Evolutionary conservation across 2,113 vertebrate genomes (phyloP), one percentile per base, ranked within the genome.

Genomic region (Nothobranchius furzeri): DNA sequence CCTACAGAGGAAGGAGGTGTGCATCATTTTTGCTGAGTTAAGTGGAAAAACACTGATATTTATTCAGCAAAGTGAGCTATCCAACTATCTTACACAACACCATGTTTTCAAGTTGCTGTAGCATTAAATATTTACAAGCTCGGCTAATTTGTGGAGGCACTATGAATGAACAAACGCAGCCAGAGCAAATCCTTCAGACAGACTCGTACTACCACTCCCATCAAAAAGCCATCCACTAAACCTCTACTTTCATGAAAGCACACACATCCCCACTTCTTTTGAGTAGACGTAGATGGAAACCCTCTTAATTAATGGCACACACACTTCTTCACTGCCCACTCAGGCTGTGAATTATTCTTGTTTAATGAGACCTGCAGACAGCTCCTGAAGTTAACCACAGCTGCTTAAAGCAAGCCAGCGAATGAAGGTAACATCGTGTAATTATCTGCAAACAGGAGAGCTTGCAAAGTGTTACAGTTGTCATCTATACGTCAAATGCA

Each of bases 61-160:
- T 13, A 25, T 40, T 40, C 24, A 62, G 37, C 54, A 51, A 48
- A 47, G 9, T 4, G 15, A 58, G 49, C 25, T 12, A 9, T 12
- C 30, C 24, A 48, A 61, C 9, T 40, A 7, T 42, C 12, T 12
- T 49, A 60, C 45, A 60, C 45, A 4, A 12, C 58, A 5, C 0
- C 13, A 17, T 35, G 55, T 64, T 68, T 68, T 60, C 54, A 64
- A 20, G 60, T 45, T 54, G 54, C 45, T 62, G 56, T 60, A 55
- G 70, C 59, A 62, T 76, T 46, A 81, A 79, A 79, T 73, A 81
- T 76, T 73, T 52, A 81, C 64, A 81, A 45, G 46, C 69, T 59
- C 48, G 4, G 55, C 64, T 78, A 81, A 81, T 81, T 85, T 73
- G 61, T 57, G 30, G 57, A 66, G 48, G 60, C 15, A 60, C 64